A percentile compares a stretch with the other conserved stretches of the same genome.
Conservation (phyloP, 1,140 invertebrate species). For the Drosophila teissieri region DNA sequence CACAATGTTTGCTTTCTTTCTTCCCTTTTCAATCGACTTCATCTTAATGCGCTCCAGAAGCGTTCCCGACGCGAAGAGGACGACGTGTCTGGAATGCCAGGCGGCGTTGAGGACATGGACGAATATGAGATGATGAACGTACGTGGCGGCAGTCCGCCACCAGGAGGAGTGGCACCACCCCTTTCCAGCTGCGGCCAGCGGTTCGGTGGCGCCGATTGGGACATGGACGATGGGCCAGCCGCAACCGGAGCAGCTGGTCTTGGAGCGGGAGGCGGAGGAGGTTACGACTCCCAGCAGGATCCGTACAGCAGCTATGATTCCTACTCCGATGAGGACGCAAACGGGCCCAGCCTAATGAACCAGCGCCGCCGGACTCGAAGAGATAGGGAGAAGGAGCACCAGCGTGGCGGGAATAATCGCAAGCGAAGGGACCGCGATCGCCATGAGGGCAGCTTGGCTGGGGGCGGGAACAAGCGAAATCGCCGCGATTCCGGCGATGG, state of each 20-base stretch:
- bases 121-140: constrained; percentile 92
- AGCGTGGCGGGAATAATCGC: constrained; percentile 17
- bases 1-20: not conserved
- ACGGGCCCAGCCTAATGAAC: constrained; percentile 74
- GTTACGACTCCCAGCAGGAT: constrained; percentile 84
- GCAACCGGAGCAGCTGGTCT: constrained; percentile 10
- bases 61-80: constrained; percentile 53
- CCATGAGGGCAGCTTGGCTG: constrained; percentile 70
- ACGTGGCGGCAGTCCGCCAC: constrained; percentile 88
- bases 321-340: constrained; percentile 78
- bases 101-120: constrained; percentile 61
- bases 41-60: constrained; percentile 39
- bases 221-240: constrained; percentile 25
- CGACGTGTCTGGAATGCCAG: constrained; percentile 21
- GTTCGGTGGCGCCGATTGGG: constrained; percentile 38
- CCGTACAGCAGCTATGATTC: constrained; percentile 86
- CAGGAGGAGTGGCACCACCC: constrained; percentile 60
- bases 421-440: constrained; percentile 77
- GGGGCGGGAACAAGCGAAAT: constrained; percentile 73
- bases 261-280: constrained; percentile 1
- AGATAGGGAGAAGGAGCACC: constrained; percentile 48
- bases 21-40: not conserved
- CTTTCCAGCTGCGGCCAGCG: constrained; percentile 12
- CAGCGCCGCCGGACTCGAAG: constrained; percentile 74
- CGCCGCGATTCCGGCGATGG: constrained; percentile 57